These are phyloP conservation scores for Lottia gigantea DNA, from an alignment of 2,888 invertebrate genomes.

Conservation along the genomic window DNA sequence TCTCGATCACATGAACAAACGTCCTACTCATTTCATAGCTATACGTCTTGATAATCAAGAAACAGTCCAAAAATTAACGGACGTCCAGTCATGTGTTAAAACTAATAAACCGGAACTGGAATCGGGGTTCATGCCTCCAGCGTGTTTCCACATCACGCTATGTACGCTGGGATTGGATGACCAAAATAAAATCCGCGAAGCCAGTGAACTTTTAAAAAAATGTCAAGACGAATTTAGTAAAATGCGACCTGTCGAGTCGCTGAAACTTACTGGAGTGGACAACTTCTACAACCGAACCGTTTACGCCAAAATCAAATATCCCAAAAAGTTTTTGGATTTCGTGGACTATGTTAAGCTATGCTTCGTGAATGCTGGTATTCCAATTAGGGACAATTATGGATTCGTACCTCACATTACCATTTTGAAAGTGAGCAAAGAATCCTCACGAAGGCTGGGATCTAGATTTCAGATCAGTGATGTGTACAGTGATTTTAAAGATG, in stretches of 20 bases:
- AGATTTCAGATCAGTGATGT: slow-evolving; percentile 47
- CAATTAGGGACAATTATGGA: slow-evolving; percentile 53
- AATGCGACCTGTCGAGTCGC: slow-evolving; percentile 18
- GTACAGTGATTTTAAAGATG: slow-evolving; percentile 41
- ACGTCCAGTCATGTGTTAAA: slow-evolving; percentile 49
- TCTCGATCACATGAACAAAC: slow-evolving; percentile 50
- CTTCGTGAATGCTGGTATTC: slow-evolving; percentile 40
- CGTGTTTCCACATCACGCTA: slow-evolving; percentile 59
- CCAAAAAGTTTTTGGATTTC: slow-evolving; percentile 43
- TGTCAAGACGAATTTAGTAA: slow-evolving; percentile 23
- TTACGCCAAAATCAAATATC: slow-evolving; percentile 50
- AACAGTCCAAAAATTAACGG: slow-evolving; percentile 34
- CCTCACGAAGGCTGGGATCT: slow-evolving; percentile 39
- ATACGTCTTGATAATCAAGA: slow-evolving; percentile 47
- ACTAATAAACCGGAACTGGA: slow-evolving; percentile 45
- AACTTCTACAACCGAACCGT: slow-evolving; percentile 58
- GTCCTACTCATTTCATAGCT: slow-evolving; percentile 60
- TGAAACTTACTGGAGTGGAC: slow-evolving; percentile 46
- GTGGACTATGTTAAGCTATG: slow-evolving; percentile 38
- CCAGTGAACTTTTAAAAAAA: slow-evolving; percentile 28
- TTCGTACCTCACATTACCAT: slow-evolving; percentile 65
- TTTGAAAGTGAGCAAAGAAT: slow-evolving; percentile 52
- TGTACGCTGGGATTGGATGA: slow-evolving; percentile 53
- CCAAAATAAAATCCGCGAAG: slow-evolving; percentile 32
- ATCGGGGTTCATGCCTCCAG: slow-evolving; percentile 46